phyloP scores from a whole-genome alignment of 2,797 vertebrate genomes.

The Luscinia megarhynchos region DNA sequence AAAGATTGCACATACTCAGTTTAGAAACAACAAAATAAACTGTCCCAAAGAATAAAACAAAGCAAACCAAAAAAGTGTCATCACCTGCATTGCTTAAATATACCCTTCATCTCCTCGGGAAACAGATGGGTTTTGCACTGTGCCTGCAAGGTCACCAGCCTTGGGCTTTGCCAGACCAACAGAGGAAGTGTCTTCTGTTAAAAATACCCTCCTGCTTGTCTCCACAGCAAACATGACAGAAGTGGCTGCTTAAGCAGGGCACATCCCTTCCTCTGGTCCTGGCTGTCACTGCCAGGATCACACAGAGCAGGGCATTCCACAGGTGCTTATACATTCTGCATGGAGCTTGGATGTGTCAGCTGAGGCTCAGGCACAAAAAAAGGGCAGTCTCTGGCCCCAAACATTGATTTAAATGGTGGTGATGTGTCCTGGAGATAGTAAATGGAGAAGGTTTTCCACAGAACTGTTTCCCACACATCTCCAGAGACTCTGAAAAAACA shows the following conservation, averaged over 20 bases:
- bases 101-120: slow-evolving; percentile 6
- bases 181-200: slow-evolving; percentile 36
- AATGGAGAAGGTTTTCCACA: neutral
- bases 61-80: neutral
- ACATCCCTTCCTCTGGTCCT: neutral
- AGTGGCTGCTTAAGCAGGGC: neutral
- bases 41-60: neutral
- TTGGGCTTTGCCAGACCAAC: neutral
- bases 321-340: neutral
- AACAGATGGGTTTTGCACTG: slow-evolving; percentile 56
- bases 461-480: neutral
- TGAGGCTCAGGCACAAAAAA: neutral
- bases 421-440: neutral
- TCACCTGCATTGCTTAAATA: slow-evolving; percentile 10
- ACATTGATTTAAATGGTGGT: neutral
- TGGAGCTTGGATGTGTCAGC: neutral
- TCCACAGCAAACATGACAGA: neutral
- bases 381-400: neutral
- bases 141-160: slow-evolving; percentile 36
- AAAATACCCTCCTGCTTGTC: slow-evolving; percentile 39
- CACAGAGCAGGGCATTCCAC: neutral
- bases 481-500: neutral
- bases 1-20: neutral
- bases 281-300: neutral
- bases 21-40: slow-evolving; percentile 22